These are phyloP conservation scores for Bombus pyrosoma DNA, from an alignment of 1,140 invertebrate genomes.

Conservation along the genomic window DNA sequence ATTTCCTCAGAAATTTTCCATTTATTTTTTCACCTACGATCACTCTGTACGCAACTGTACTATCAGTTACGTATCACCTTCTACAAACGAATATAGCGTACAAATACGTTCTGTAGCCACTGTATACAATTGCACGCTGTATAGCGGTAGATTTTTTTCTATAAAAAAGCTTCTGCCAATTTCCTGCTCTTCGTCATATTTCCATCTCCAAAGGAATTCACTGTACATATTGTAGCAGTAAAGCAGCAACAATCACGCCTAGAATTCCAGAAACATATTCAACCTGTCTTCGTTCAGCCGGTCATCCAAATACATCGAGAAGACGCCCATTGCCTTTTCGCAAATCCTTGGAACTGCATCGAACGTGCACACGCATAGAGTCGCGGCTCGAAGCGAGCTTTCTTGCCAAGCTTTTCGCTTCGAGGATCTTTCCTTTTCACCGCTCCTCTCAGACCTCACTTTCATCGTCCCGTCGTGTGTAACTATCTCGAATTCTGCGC, in stretches of 20 bases:
- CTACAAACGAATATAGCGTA: too few species aligned
- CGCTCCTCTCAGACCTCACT: neutral
- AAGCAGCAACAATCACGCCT: neutral
- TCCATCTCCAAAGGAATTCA: too few species aligned
- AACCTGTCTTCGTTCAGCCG: neutral
- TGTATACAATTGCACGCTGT: too few species aligned
- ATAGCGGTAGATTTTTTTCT: too few species aligned
- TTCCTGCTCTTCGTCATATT: too few species aligned
- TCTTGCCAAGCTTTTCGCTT: neutral
- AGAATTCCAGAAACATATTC: neutral
- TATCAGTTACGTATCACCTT: too few species aligned
- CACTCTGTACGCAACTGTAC: too few species aligned
- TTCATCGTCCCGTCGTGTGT: slow-evolving; percentile 13
- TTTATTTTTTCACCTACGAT: too few species aligned
- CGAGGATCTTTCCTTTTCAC: neutral
- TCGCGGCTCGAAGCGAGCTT: neutral
- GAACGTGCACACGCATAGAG: slow-evolving; percentile 19
- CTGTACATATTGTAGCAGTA: too few species aligned
- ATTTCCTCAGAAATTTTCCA: too few species aligned
- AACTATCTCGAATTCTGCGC: slow-evolving; percentile 50
- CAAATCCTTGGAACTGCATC: slow-evolving; percentile 6
- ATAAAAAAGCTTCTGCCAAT: too few species aligned
- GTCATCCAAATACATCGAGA: neutral
- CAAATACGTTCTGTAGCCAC: too few species aligned
- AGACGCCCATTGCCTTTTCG: neutral